Base-by-base conservation (phyloP, 1,140 invertebrate genomes). In the Leptoteleia sp. region DNA sequence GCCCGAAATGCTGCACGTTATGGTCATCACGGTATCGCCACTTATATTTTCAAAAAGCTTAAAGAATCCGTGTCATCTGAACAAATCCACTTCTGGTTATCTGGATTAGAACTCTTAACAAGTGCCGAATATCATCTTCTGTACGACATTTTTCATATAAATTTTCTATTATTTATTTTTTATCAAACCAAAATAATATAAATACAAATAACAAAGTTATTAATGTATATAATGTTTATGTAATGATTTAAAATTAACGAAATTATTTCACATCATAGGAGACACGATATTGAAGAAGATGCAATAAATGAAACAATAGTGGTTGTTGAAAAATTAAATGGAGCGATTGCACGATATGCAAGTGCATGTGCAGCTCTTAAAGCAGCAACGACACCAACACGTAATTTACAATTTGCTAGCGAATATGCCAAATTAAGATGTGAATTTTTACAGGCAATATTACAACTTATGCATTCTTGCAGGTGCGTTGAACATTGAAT, bases 61-160 rank as follows among this genome's bases (percentile, higher is more conserved):
- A 91, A 93, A 0, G 92, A 93, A 76, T 91, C 94, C 79, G 96
- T 97, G 1, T 94, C 95, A 9, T 95, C 95, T 9, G 97, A 99
- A 83, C 94, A 97, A 83, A 92, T 96, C 35, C 94, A 97, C 83
- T 97, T 97, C 82, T 98, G 97, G 95, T 86, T 99, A 31, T 92
- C 93, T 0, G 95, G 95, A 3, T 88, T 98, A 11, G 90, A 93
- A 68, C 90, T 94, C 37, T 91, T 95, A 55, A 93, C 93, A 3
- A 90, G 91, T 62, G 94, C 93, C 0, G 94, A 94, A 83, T 90
- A 90, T 48, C 87, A 88, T 54, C 79, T 92, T 0, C 86, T 88
- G 81, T 91, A 88, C 42, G 29, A 83, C 35, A 29, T 77, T 43
- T 11, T 42, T 43, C 17, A 52, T 27, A 16, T 8, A 9, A 11